Base-by-base conservation (phyloP, 1,140 invertebrate species). In the Ruditapes philippinarum region DNA sequence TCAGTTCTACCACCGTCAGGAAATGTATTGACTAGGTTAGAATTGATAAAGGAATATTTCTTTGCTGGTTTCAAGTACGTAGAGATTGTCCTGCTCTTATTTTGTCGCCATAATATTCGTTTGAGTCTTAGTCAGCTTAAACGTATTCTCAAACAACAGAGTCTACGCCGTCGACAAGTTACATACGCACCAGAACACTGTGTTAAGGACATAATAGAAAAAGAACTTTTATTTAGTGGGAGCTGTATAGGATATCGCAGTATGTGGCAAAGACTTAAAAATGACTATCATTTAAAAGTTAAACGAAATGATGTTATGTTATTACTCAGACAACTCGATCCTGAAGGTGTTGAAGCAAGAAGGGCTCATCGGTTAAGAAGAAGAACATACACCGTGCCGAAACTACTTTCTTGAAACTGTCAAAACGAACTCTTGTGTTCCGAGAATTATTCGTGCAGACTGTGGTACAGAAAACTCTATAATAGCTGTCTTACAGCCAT, bases 391-490 rank as follows among this genome's bases (percentile, higher is more conserved):
- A 22, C 12, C 22, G 74, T 40, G 38, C 25, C 11, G 4, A 40
- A 40, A n/a, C 14, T 62, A 82, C 60, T 42, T 40, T 82, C 31
- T 82, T 60, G 54, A 82, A 82, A n/a, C 79, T 11, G 17, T 82
- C 2, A 40, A 82, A 36, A 40, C 11, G 33, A 28, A 62, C 22
- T 25, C 17, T 28, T 28, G 31, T 65, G 78, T n/a, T 40, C 79
- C 79, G 17, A 74, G 31, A 42, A 7, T 90, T 36, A n/a, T 42
- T 19, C 19, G 65, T 31, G 40, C 28, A 28, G 79, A 89, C 40
- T 22, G 31, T n/a, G 87, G 79, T 25, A 89, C 86, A n/a, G 62
- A 88, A 81, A 88, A 80, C 33, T 22, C 40, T 38, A 51, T 19
- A 14, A 11, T 89, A 3, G 25, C 33, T 38, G 17, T 45, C 14